Percentiles rank a stretch among this genome's conserved stretches.
These are phyloP conservation scores for Tautogolabrus adspersus DNA, from an alignment of 2,113 vertebrate genomes.

Conservation along the genomic window DNA sequence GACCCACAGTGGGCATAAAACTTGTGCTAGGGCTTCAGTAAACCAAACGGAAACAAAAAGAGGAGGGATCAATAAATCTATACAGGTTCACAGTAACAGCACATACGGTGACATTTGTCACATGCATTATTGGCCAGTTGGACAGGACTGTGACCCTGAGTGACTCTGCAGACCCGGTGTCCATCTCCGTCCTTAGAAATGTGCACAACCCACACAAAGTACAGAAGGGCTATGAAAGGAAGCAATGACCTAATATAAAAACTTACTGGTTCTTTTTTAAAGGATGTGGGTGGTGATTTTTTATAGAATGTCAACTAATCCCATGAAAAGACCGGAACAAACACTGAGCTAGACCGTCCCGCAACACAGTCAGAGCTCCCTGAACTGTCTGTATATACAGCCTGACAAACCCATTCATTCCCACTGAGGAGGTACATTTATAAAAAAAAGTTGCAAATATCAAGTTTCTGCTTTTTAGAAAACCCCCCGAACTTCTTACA, in stretches of 20 bases:
- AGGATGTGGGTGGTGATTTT: background rate
- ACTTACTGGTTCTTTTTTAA: background rate
- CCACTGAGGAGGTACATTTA: background rate
- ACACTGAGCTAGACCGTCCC: conserved; percentile 1
- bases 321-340: conserved; percentile 29
- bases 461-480: too few relatives aligned
- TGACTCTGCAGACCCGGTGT: conserved; percentile 48
- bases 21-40: conserved; percentile 41
- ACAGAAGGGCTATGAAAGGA: background rate
- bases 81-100: conserved; percentile 64
- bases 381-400: background rate
- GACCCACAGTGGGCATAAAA: conserved; percentile 71
- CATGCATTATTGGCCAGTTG: conserved; percentile 58
- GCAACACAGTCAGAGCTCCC: background rate
- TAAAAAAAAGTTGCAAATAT: conserved; percentile 11
- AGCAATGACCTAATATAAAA: background rate
- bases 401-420: background rate
- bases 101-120: conserved; percentile 73
- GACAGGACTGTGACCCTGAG: conserved; percentile 59
- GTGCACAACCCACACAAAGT: conserved; percentile 25
- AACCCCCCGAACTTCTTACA: too few relatives aligned
- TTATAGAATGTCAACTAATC: conserved; percentile 30
- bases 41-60: conserved; percentile 74
- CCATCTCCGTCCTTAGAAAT: conserved; percentile 32
- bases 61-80: conserved; percentile 77